Percentiles rank a stretch among this genome's conserved stretches.
These are phyloP conservation scores for Lithodes maja DNA, from an alignment of 2,888 invertebrate genomes.

Conservation along the genomic window DNA sequence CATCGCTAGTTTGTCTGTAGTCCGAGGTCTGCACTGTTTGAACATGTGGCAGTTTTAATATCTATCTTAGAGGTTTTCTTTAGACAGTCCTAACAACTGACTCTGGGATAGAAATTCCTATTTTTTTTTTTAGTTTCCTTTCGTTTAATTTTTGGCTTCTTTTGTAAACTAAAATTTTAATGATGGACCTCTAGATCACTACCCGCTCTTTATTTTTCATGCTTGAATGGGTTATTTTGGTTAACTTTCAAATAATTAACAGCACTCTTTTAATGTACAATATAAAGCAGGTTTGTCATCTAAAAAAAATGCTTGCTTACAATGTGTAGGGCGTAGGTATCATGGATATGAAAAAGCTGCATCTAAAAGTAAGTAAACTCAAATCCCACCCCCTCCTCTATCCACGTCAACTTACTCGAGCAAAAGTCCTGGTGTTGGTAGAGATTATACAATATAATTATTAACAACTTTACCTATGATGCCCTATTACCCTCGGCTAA, in stretches of 20 bases:
- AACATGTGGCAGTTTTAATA: slow-evolving; percentile 54
- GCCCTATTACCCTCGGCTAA: no score
- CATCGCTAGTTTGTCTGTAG: slow-evolving; percentile 62
- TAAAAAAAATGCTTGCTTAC: slow-evolving; percentile 64
- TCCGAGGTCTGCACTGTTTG: slow-evolving; percentile 64
- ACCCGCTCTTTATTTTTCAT: slow-evolving; percentile 60
- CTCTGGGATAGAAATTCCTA: slow-evolving; percentile 47
- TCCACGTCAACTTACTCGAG: slow-evolving; percentile 55
- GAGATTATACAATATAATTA: slow-evolving; percentile 32
- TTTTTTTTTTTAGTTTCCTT: no score
- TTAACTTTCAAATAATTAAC: slow-evolving; percentile 61
- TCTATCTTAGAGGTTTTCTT: slow-evolving; percentile 49
- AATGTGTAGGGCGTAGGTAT: slow-evolving; percentile 59
- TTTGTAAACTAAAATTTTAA: slow-evolving; percentile 37
- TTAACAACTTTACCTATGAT: no score
- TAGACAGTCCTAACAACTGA: slow-evolving; percentile 64
- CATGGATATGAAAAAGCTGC: slow-evolving; percentile 63
- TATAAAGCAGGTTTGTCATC: slow-evolving; percentile 63
- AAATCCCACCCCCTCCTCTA: slow-evolving; percentile 52
- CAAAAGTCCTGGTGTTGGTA: slow-evolving; percentile 50
- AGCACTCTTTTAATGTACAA: slow-evolving; percentile 59
- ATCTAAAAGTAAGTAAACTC: slow-evolving; percentile 66
- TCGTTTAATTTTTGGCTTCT: slow-evolving; percentile 39
- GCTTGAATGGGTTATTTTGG: slow-evolving; percentile 68
- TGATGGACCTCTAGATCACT: slow-evolving; percentile 52